A percentile compares a stretch with the other conserved stretches of the same genome.
Evolutionary conservation across 2,888 invertebrate species (phyloP).

Genomic region (Caenorhabditis parvicauda): DNA sequence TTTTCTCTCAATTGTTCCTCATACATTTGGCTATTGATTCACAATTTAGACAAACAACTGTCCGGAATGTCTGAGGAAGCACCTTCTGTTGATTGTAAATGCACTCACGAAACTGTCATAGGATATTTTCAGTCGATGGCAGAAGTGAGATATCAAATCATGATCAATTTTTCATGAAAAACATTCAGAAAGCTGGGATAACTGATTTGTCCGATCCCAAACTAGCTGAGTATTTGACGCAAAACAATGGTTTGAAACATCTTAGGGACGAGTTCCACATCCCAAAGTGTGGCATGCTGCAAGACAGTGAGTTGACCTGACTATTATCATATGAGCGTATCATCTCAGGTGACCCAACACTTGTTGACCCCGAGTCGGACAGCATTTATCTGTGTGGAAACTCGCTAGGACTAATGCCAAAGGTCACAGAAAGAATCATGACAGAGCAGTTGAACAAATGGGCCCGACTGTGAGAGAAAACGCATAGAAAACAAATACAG

Average conservation of each 20-base stretch:
- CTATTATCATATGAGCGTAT: not conserved
- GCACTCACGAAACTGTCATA: slow-evolving; percentile 34
- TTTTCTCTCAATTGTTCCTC: too few relatives aligned
- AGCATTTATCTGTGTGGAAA: slow-evolving; percentile 69
- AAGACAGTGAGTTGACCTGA: slow-evolving; percentile 35
- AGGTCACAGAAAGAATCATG: slow-evolving; percentile 64
- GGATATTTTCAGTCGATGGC: slow-evolving; percentile 34
- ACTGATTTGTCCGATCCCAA: slow-evolving; percentile 27
- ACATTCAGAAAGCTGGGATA: slow-evolving; percentile 23
- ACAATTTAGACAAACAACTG: too few relatives aligned
- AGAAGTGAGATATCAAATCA: slow-evolving; percentile 6
- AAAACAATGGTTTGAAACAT: slow-evolving; percentile 33
- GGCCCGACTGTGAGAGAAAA: slow-evolving; percentile 65
- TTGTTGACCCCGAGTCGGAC: slow-evolving; percentile 64
- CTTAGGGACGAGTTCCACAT: slow-evolving; percentile 50
- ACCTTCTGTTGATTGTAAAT: too few relatives aligned
- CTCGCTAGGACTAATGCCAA: slow-evolving; percentile 69
- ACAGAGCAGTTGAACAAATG: slow-evolving; percentile 66
- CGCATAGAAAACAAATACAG: not conserved
- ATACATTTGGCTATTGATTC: too few relatives aligned
- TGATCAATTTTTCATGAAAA: not conserved
- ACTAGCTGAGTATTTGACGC: slow-evolving; percentile 29
- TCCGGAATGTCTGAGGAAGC: slow-evolving; percentile 9
- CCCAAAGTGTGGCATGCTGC: slow-evolving; percentile 50
- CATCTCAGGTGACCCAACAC: slow-evolving; percentile 30